Evolutionary conservation across 2,113 vertebrate species (phyloP).

Genomic region (Nematolebias whitei): DNA sequence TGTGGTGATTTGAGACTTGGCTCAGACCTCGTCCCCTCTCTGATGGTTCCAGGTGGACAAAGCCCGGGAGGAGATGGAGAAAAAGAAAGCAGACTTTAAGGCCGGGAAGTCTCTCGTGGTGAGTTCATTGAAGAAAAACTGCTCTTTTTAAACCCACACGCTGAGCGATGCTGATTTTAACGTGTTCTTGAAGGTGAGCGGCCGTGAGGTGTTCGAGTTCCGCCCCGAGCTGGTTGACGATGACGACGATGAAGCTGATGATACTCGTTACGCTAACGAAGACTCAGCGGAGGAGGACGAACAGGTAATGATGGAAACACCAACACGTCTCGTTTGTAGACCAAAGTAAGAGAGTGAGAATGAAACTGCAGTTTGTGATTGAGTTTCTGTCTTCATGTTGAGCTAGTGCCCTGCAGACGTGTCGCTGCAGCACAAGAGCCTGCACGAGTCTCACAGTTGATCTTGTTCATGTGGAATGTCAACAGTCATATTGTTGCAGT

Average conservation of each 20-base stretch:
- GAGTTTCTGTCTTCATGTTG: too few species aligned
- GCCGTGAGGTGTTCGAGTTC: conserved; percentile 97
- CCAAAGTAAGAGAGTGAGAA: not conserved
- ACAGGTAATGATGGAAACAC: conserved; percentile 27
- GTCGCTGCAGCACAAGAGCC: not conserved
- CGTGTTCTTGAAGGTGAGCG: conserved; percentile 85
- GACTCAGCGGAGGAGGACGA: conserved; percentile 73
- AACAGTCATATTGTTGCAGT: too few species aligned
- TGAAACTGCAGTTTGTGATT: not conserved
- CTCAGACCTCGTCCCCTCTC: too few species aligned
- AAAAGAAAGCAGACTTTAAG: conserved; percentile 96
- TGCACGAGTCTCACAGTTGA: too few species aligned
- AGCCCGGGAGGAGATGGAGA: conserved; percentile 92
- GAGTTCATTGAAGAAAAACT: conserved; percentile 23
- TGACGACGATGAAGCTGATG: conserved; percentile 93
- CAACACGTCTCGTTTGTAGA: not conserved
- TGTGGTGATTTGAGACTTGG: too few species aligned
- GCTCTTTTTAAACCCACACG: too few species aligned
- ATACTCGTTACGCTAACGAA: conserved; percentile 80
- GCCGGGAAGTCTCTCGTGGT: conserved; percentile 94
- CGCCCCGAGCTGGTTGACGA: conserved; percentile 92
- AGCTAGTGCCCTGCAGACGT: too few species aligned
- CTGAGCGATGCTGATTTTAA: too few species aligned
- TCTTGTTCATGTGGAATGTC: too few species aligned
- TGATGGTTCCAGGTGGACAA: conserved; percentile 77